phyloP scores from a whole-genome alignment of 2,797 vertebrate species.

The Pseudochirops cupreus region DNA sequence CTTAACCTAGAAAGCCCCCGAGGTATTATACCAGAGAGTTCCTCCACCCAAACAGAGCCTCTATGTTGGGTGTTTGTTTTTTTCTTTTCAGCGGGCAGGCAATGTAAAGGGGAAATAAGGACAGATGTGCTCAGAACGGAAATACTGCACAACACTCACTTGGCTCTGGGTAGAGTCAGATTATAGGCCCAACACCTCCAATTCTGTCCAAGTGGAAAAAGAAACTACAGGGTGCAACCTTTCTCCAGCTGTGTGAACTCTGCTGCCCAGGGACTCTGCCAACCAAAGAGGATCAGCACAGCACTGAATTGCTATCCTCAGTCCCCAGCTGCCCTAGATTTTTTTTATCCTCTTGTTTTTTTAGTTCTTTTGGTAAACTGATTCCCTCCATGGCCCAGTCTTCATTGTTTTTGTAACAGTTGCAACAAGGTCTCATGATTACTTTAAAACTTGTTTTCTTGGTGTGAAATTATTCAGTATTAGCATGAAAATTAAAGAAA shows the following conservation, averaged over 20 bases:
- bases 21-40: constrained; percentile 36
- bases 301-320: constrained; percentile 69
- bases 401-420: constrained; percentile 39
- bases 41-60: constrained; percentile 69
- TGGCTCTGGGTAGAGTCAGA: constrained; percentile 71
- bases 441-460: constrained; percentile 42
- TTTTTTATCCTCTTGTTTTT: constrained; percentile 11
- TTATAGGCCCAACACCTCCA: constrained; percentile 74
- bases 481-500: constrained; percentile 40
- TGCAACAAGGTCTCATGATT: neutral
- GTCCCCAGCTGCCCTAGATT: constrained; percentile 43
- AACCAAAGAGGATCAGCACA: constrained; percentile 57
- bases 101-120: constrained; percentile 76
- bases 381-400: constrained; percentile 10
- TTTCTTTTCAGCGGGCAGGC: constrained; percentile 62
- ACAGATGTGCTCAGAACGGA: constrained; percentile 71
- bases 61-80: constrained; percentile 46
- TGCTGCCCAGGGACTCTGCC: constrained; percentile 65
- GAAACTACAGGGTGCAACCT: constrained; percentile 76
- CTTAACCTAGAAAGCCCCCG: constrained; percentile 71
- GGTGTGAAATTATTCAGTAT: neutral
- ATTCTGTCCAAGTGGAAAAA: constrained; percentile 69
- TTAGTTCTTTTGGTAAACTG: constrained; percentile 32
- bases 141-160: constrained; percentile 62
- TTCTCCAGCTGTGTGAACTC: constrained; percentile 71